phyloP scores from a whole-genome alignment of 2,113 vertebrate genomes.

The Podarcis raffonei region DNA sequence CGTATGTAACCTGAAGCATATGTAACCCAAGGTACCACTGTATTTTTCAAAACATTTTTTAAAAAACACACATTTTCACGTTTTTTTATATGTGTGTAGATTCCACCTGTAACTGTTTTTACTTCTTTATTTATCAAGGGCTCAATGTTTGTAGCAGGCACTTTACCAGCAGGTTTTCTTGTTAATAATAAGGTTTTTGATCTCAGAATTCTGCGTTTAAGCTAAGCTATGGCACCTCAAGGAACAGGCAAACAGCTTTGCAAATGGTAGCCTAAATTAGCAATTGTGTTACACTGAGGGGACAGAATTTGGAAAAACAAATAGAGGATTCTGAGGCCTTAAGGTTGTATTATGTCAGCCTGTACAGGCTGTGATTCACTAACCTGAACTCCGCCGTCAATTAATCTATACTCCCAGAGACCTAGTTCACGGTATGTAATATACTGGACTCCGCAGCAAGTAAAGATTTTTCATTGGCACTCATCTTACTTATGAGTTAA shows the following conservation, averaged over 20 bases:
- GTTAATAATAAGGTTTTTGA: not conserved
- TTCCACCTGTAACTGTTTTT: not conserved
- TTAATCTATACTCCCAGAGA: not conserved
- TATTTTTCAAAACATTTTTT: too few species aligned
- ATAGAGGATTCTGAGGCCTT: not conserved
- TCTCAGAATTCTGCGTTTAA: not conserved
- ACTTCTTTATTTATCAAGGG: slow-evolving; percentile 8
- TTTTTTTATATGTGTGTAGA: too few species aligned
- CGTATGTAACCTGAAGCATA: too few species aligned
- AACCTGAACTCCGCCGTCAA: not conserved
- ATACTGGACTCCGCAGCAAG: not conserved
- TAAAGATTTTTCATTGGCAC: not conserved
- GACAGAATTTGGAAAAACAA: not conserved
- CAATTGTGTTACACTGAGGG: slow-evolving; percentile 26
- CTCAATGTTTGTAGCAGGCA: not conserved
- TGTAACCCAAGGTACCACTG: too few species aligned
- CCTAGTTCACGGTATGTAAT: not conserved
- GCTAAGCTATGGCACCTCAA: not conserved
- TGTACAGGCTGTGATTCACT: not conserved
- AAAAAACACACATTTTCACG: too few species aligned
- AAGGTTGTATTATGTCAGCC: not conserved
- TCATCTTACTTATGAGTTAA: not conserved
- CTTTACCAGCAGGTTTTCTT: slow-evolving; percentile 17
- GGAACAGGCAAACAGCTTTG: slow-evolving; percentile 38
- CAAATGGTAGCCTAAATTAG: slow-evolving; percentile 28